phyloP scores from a whole-genome alignment of 2,888 invertebrate species.

The Cataglyphis rosenhaueri region DNA sequence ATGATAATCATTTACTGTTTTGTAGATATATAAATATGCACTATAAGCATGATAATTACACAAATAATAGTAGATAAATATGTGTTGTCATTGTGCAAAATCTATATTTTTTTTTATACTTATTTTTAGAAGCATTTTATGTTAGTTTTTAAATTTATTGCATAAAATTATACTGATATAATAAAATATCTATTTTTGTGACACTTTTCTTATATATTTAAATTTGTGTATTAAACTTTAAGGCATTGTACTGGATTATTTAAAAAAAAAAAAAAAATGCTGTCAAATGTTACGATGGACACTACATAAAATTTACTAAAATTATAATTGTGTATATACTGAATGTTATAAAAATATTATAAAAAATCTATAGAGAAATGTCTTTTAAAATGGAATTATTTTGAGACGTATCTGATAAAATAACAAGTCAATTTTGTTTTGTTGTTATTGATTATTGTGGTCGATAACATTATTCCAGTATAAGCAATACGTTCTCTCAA shows the following conservation, averaged over 20 bases:
- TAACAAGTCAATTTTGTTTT: background rate
- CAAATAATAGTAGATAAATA: background rate
- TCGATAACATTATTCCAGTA: conserved; percentile 4
- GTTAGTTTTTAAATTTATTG: background rate
- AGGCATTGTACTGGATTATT: background rate
- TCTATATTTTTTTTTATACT: background rate
- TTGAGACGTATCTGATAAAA: background rate
- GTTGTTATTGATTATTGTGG: background rate
- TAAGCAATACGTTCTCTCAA: conserved; percentile 21
- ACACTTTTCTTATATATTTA: background rate
- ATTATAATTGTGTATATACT: background rate
- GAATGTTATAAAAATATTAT: background rate
- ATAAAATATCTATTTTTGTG: background rate
- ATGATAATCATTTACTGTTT: background rate
- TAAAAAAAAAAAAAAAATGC: background rate
- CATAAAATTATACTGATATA: background rate
- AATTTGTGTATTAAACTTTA: background rate
- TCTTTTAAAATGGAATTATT: background rate
- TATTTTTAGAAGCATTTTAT: background rate
- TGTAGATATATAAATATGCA: background rate
- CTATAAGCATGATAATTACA: background rate
- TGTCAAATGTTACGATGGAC: background rate
- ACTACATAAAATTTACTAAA: background rate
- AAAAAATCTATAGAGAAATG: background rate
- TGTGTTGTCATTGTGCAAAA: background rate